Base-by-base conservation (phyloP, 1,140 invertebrate genomes). In the Caenorhabditis brenneri region DNA sequence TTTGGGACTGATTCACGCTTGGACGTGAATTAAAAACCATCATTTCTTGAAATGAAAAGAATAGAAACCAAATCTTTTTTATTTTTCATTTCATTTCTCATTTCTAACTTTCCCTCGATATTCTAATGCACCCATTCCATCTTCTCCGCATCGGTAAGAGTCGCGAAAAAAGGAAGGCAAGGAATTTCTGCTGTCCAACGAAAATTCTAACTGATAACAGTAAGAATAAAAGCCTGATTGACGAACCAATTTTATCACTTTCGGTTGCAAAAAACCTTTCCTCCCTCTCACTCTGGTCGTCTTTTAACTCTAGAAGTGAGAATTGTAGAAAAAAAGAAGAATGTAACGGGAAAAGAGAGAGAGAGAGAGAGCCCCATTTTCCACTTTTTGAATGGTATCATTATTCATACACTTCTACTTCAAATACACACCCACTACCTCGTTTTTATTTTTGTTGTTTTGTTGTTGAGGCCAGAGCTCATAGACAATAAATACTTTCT, bases 221-320 rank as follows among this genome's bases (percentile, higher is more conserved):
- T 74, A 10, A 22, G 65, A 74, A 74, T 74, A 74, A 74, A 74
- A 74, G n/a, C 65, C 33, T 74, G 36, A 74, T 42, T 39, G 36
- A 74, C 65, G 36, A 74, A 74, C 65, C 29, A 74, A 24, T 42
- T 65, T 74, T 74, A 74, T 74, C 65, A 74, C 36, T 74, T 74
- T 42, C 33, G 29, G 65, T 74, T 74, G 65, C 65, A 42, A 74
- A 24, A 22, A 29, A 65, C 0, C 1, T 22, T 74, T 42, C n/a
- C 36, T 42, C 36, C 36, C 65, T n/a, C 33, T 36, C 31, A 27
- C 58, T 27, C 31, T 0, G 4, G 0, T 58, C 27, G 55, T 12
- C 55, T 65, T 65, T 9, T 65, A 65, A 65, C 58, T 65, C n/a
- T n/a, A 51, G 49, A n/a, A 65, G 19, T n/a, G 48, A 58, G 24